phyloP scores from a whole-genome alignment of 2,797 vertebrate species.

The Sylvia borin region DNA sequence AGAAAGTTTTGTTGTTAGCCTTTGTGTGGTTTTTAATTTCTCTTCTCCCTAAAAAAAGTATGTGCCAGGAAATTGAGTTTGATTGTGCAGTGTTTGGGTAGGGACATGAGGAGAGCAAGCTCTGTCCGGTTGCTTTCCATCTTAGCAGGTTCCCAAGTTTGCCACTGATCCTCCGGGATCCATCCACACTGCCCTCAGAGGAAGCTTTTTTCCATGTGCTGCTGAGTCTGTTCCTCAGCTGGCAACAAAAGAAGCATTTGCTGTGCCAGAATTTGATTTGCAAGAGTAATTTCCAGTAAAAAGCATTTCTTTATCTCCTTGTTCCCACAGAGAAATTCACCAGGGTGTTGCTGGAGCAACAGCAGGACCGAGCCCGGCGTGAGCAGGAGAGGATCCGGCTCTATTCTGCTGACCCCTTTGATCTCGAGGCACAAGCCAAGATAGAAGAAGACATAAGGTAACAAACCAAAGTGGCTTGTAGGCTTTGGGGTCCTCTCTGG shows the following conservation, averaged over 20 bases:
- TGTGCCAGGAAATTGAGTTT: background rate
- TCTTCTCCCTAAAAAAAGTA: background rate
- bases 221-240: background rate
- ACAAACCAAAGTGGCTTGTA: background rate
- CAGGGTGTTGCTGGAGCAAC: conserved; percentile 93
- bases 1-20: background rate
- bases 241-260: background rate
- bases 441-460: conserved; percentile 99
- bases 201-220: background rate
- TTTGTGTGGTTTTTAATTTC: accelerated
- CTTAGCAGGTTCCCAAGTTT: background rate
- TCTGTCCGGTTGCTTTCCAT: background rate
- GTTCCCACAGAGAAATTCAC: conserved; percentile 89
- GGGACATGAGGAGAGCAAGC: background rate
- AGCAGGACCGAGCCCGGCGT: conserved; percentile 91
- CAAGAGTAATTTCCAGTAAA: conserved; percentile 9
- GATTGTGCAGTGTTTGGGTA: background rate
- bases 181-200: background rate
- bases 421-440: conserved; percentile 97
- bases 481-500: background rate
- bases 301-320: background rate
- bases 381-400: conserved; percentile 96
- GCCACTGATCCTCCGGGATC: background rate
- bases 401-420: conserved; percentile 95
- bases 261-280: conserved; percentile 12